Conservation (phyloP, 2,113 vertebrate genomes). For the zebrafish (Danio rerio) region GRCz12tu NC_133179.1:23493501-23494000, state of each 20-base stretch:
- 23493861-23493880: background rate
- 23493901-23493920: background rate
- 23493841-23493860: background rate
- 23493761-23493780: slow-evolving; percentile 17
- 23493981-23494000: too few relatives aligned
- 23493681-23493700: background rate
- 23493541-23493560: background rate
- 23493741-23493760: background rate
- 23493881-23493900: too few relatives aligned
- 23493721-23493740: background rate
- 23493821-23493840: slow-evolving; percentile 14
- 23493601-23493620: slow-evolving; percentile 22
- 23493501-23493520: slow-evolving; percentile 65
- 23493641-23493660: slow-evolving; percentile 20
- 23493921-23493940: background rate
- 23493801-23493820: slow-evolving; percentile 10
- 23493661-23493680: slow-evolving; percentile 2
- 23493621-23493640: background rate
- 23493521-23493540: slow-evolving; percentile 20
- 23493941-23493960: too few relatives aligned
- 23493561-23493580: background rate
- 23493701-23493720: slow-evolving; percentile 18
- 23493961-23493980: too few relatives aligned
- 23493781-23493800: slow-evolving; percentile 12
- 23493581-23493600: background rate